Conservation (phyloP, 2,888 invertebrate species). For the Operophtera brumata region DNA sequence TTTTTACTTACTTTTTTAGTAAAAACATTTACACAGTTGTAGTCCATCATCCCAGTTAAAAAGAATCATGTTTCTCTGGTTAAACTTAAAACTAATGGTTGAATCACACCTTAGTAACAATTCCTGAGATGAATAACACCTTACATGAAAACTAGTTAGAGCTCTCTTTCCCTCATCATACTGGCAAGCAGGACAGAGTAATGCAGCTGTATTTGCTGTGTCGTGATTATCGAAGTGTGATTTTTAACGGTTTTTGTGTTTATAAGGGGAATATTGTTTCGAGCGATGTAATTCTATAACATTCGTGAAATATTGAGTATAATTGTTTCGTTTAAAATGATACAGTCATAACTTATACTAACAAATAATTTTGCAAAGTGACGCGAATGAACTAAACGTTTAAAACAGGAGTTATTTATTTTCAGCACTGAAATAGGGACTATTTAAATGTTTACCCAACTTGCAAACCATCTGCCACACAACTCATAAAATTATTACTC, state of each 20-base stretch:
- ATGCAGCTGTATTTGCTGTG: conserved; percentile 52
- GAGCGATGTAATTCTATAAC: conserved; percentile 4
- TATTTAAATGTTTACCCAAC: conserved; percentile 37
- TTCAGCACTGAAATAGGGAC: conserved; percentile 24
- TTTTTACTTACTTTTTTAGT: not conserved
- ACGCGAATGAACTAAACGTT: conserved; percentile 14
- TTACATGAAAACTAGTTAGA: conserved; percentile 26
- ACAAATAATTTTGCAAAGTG: conserved; percentile 14
- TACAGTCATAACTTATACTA: not conserved
- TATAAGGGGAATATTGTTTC: conserved; percentile 30
- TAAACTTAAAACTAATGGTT: conserved; percentile 13
- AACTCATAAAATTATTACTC: conserved; percentile 57
- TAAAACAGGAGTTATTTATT: conserved; percentile 29
- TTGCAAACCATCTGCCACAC: conserved; percentile 43
- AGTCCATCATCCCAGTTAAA: not conserved
- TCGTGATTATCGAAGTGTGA: conserved; percentile 58
- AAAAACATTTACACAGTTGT: not conserved
- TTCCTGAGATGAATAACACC: conserved; percentile 50
- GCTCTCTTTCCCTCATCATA: conserved; percentile 39
- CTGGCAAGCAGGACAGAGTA: conserved; percentile 38
- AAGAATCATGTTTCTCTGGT: conserved; percentile 12
- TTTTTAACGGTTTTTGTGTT: conserved; percentile 53
- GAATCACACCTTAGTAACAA: conserved; percentile 12
- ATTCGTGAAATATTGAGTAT: not conserved
- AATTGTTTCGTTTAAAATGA: not conserved